A percentile compares a stretch with the other conserved stretches of the same genome.
Conservation (phyloP, 2,888 invertebrate species). For the Agonopterix heracliana region DNA sequence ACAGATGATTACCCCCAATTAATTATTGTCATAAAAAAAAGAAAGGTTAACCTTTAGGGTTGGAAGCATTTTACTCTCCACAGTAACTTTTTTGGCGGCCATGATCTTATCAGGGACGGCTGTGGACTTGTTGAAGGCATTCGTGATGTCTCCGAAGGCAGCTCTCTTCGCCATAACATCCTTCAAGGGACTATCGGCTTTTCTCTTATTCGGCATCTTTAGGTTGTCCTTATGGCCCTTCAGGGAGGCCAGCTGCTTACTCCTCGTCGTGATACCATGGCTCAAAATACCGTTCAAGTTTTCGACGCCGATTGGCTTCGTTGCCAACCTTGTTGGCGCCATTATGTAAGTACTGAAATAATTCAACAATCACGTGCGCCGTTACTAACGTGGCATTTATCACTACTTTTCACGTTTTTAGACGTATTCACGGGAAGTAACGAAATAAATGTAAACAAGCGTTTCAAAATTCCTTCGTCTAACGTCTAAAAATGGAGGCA, state of each 20-base stretch:
- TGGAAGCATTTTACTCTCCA: conserved; percentile 67
- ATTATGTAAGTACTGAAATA: conserved; percentile 60
- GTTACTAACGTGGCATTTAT: conserved; percentile 19
- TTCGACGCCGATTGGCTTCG: conserved; percentile 65
- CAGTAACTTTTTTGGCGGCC: conserved; percentile 67
- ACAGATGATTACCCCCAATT: neutral
- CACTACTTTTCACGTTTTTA: conserved; percentile 9
- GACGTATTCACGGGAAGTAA: conserved; percentile 13
- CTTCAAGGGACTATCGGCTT: conserved; percentile 87
- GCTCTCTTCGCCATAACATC: conserved; percentile 86
- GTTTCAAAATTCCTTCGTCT: conserved; percentile 41
- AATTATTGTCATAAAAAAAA: conserved; percentile 25
- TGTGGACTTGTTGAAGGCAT: conserved; percentile 74
- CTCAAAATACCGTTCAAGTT: conserved; percentile 61
- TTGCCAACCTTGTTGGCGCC: conserved; percentile 79
- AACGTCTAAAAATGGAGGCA: conserved; percentile 71
- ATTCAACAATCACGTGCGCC: conserved; percentile 43
- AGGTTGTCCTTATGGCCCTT: conserved; percentile 57
- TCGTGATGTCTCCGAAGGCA: conserved; percentile 91
- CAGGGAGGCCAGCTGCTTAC: conserved; percentile 74
- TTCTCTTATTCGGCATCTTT: conserved; percentile 81
- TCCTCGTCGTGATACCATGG: conserved; percentile 78
- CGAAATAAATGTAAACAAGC: conserved; percentile 37
- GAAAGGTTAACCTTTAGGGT: conserved; percentile 53
- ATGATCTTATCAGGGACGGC: conserved; percentile 52